Evolutionary conservation across 2,113 vertebrate genomes (phyloP).

Genomic region (Phodopus roborovskii): DNA sequence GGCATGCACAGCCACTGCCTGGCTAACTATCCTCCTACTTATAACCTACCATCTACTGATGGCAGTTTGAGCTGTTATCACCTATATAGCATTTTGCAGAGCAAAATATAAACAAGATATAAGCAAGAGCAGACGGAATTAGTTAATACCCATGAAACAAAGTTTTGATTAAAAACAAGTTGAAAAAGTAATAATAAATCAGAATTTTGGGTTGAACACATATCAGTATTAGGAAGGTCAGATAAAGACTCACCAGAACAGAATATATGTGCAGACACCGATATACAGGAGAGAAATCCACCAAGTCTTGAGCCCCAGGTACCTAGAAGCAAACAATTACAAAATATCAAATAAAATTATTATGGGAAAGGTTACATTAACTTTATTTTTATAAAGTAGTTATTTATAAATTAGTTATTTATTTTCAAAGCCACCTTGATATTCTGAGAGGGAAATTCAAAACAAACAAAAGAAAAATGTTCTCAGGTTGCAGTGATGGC

Average conservation of each 20-base stretch:
- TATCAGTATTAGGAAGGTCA: not conserved
- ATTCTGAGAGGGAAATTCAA: slow-evolving; percentile 39
- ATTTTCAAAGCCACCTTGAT: not conserved
- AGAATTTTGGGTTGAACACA: slow-evolving; percentile 45
- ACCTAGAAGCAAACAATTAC: slow-evolving; percentile 85
- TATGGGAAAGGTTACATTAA: not conserved
- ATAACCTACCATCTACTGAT: slow-evolving; percentile 12
- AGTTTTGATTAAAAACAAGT: slow-evolving; percentile 37
- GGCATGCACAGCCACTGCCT: too few relatives aligned
- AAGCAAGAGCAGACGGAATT: not conserved
- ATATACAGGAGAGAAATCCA: slow-evolving; percentile 98
- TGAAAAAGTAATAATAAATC: slow-evolving; percentile 43
- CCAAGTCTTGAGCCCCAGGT: slow-evolving; percentile 95
- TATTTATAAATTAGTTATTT: not conserved
- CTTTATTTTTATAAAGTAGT: not conserved
- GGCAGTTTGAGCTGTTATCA: slow-evolving; percentile 43
- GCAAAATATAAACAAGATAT: slow-evolving; percentile 50
- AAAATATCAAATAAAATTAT: slow-evolving; percentile 31
- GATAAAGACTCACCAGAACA: slow-evolving; percentile 89
- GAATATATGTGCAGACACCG: slow-evolving; percentile 98
- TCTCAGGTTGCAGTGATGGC: not conserved
- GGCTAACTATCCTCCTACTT: slow-evolving; percentile 33
- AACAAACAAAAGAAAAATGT: slow-evolving; percentile 2
- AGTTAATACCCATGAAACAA: slow-evolving; percentile 16
- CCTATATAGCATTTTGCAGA: not conserved